Evolutionary conservation across 2,113 vertebrate species (phyloP).

Genomic region (Forbesichthys papilliferus): DNA sequence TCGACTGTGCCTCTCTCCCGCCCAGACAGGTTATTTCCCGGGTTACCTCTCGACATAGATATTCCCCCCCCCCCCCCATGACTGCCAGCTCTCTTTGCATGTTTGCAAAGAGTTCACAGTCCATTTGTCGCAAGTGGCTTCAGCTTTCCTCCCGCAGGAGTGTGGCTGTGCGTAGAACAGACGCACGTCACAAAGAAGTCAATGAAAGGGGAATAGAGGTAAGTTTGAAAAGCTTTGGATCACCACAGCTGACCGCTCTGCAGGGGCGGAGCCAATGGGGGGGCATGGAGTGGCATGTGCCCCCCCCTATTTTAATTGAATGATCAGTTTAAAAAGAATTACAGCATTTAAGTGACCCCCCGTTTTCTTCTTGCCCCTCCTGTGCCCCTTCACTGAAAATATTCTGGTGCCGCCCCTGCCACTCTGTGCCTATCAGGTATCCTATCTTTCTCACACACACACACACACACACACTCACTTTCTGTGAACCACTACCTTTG

Average conservation of each 20-base stretch:
- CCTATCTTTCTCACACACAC: neutral
- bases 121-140: slow-evolving; percentile 22
- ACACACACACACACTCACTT: neutral
- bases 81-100: slow-evolving; percentile 9
- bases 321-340: too few relatives aligned
- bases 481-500: slow-evolving; percentile 7
- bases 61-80: neutral
- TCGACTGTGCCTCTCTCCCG: slow-evolving; percentile 1
- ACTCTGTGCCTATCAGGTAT: too few relatives aligned
- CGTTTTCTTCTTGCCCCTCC: too few relatives aligned
- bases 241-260: neutral
- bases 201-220: neutral
- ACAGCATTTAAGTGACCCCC: too few relatives aligned
- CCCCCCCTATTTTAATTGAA: too few relatives aligned
- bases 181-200: neutral
- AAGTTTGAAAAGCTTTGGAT: slow-evolving; percentile 7
- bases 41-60: slow-evolving; percentile 17
- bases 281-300: too few relatives aligned
- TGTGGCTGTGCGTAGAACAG: neutral
- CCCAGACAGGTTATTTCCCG: slow-evolving; percentile 18
- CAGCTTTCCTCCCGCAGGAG: neutral
- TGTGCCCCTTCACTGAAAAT: too few relatives aligned
- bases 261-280: too few relatives aligned
- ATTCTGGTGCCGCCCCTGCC: too few relatives aligned
- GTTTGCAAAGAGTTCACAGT: slow-evolving; percentile 30